Base-by-base conservation (phyloP, 92 coral and sea anemone genomes). In the Blastomussa wellsi region DNA sequence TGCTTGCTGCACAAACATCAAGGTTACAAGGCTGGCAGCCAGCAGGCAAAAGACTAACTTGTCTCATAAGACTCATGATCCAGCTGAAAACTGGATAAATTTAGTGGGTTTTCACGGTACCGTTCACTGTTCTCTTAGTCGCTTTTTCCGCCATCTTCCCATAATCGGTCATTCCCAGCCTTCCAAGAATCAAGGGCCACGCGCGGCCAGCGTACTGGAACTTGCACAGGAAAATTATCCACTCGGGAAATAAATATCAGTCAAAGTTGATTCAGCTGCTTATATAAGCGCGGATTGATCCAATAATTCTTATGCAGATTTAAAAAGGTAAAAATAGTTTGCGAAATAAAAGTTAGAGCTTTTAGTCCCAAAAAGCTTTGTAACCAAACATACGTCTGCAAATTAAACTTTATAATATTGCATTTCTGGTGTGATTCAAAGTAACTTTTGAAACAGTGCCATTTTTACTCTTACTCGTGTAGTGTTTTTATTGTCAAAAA, bases 21-120 rank as follows among this genome's bases (percentile, higher is more conserved):
- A 90, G 83, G 88, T 96, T 96, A 98, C 99, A 96, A 0, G 99
- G 99, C 90, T 96, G 99, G 77, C 99, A 96, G 86, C 99, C 99
- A 8, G 99, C 99, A 77, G 99, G 90, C 79, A 96, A 84, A 31
- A 96, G 95, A 52, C 98, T 95, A 72, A 94, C 95, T 71, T 96
- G 99, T 84, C 92, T 93, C 96, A 96, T 95, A 48, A 92, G 68
- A 71, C 92, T 90, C 98, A 94, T 96, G 44, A 62, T 89, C 53
- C 68, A 17, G 47, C 17, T 7, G 35, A 60, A 39, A 77, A 79
- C 75, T 7, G 70, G 65, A 69, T 4, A 82, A 38, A 37, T 38
- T 84, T 51, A 69, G 76, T 49, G 39, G 38, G 62, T 64, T 87
- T 72, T 78, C 22, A 32, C 13, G 41, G 65, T 41, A 28, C 65